Evolutionary conservation across 2,888 invertebrate species (phyloP), one percentile per base, ranked within the genome.

Genomic region (Ormia ochracea): DNA sequence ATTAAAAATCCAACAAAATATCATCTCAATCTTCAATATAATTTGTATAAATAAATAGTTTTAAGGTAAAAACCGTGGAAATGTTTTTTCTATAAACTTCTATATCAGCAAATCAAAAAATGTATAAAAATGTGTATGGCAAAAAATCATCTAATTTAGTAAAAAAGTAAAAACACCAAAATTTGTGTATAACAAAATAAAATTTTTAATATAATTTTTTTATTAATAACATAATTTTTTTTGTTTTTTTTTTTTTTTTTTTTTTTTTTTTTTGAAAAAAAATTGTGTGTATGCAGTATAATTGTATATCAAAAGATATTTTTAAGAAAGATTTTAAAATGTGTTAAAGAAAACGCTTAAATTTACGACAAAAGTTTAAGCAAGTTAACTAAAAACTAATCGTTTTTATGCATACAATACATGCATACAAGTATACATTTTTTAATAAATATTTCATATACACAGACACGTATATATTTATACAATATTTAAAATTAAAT

Each of bases 181-280:
- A 59, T 58, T 69, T 69, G 58, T 69, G 58, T 28, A 50, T 38
- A 52, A 61, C 52, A 72, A 72, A 72, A 61, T 50, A 50, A 52
- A 50, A 59, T 36, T 19, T 4, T 10, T 17, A 21, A 54, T 3
- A 33, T n/a, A 58, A 7, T 28, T 28, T 50, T 48, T n/a, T 23
- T 14, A 1, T 1, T n/a, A n/a, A n/a, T n/a, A n/a, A n/a, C n/a
- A n/a, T n/a, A n/a, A n/a, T n/a, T n/a, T n/a, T n/a, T n/a, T n/a
- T n/a, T n/a, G n/a, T n/a, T n/a, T n/a, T n/a, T n/a, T n/a, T n/a
- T n/a, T n/a, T n/a, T n/a, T n/a, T n/a, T n/a, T n/a, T n/a, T 23
- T 50, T 48, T 26, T 14, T 50, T 14, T 28, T 50, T 1, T 12
- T 12, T 14, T 50, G 14, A 50, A 50, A 26, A 9, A 14, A 14